Percentiles rank a stretch among this genome's conserved stretches.
These are phyloP conservation scores for Dromius quadrimaculatus DNA, from an alignment of 2,888 invertebrate genomes.

Conservation along the genomic window DNA sequence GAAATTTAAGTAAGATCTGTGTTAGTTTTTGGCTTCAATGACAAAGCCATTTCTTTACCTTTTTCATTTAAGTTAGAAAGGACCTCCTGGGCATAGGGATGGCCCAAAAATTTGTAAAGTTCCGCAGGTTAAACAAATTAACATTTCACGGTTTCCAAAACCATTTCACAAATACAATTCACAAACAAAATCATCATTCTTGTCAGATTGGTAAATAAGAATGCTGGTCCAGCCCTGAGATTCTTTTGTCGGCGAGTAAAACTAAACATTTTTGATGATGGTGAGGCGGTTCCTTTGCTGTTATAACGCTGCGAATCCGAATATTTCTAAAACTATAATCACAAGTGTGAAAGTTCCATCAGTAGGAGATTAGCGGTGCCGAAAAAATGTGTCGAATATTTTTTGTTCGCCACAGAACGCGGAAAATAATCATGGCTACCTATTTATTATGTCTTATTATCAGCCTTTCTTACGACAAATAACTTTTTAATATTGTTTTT, in stretches of 20 bases:
- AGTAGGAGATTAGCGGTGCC: constrained; percentile 10
- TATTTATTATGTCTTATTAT: constrained; percentile 34
- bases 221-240: constrained; percentile 5
- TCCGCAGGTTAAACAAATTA: constrained; percentile 1
- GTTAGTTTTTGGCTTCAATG: too few species aligned
- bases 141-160: background rate
- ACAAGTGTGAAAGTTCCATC: constrained; percentile 35
- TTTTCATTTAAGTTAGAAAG: background rate
- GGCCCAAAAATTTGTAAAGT: background rate
- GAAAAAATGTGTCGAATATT: constrained; percentile 29
- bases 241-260: constrained; percentile 24
- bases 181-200: constrained; percentile 13
- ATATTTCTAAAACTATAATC: constrained; percentile 34
- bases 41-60: too few species aligned
- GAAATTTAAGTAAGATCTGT: too few species aligned
- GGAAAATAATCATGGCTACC: constrained; percentile 26
- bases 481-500: constrained; percentile 12
- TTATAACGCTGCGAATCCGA: constrained; percentile 33
- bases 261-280: constrained; percentile 33
- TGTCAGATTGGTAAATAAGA: background rate
- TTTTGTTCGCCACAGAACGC: constrained; percentile 16
- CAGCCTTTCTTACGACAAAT: constrained; percentile 8
- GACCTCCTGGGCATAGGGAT: background rate
- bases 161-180: constrained; percentile 7
- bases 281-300: constrained; percentile 25